Base-by-base conservation (phyloP, 2,888 invertebrate species). In the Kuschelorhynchus macadamiae region DNA sequence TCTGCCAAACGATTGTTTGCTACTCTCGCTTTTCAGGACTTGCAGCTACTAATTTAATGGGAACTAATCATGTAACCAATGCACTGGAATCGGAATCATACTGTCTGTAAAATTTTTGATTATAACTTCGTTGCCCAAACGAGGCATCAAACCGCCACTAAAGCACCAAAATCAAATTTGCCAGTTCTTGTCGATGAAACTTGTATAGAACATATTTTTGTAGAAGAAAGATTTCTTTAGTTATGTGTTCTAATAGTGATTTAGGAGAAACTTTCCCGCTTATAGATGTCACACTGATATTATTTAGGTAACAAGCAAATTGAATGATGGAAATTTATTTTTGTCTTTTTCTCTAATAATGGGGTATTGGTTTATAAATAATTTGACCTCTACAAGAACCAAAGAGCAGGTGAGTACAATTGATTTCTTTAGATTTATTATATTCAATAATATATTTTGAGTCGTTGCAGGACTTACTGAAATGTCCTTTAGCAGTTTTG, bases 361-460 rank as follows among this genome's bases (percentile, higher is more conserved):
- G 12, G 3, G n/a, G 11, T 36, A 36, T 36, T 36, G 36, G 12
- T n/a, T 36, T 36, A 4, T 3, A 36, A n/a, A 36, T 36, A 36
- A 36, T n/a, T 36, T 36, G 36, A n/a, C 36, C 12, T 36, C 36
- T 36, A 36, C 36, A 11, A 36, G 36, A 36, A 36, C 36, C 12
- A n/a, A 36, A 36, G 11, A n/a, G 12, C 36, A 36, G 11, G n/a
- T 11, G 36, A 12, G 36, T n/a, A 11, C 11, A 12, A 12, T 36
- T 36, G 12, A 11, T 36, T 12, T 36, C n/a, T 12, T 36, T 12
- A 36, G 36, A 36, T 36, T 36, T 36, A 2, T 36, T 36, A 36
- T n/a, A 11, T n/a, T 2, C 36, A 36, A 7, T 11, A 3, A 36
- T n/a, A 36, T 36, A 36, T 36, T 36, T 12, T n/a, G 36, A 36